These are phyloP conservation scores for Syncerus caffer DNA, from an alignment of 2,797 vertebrate species.

Conservation along the genomic window DNA sequence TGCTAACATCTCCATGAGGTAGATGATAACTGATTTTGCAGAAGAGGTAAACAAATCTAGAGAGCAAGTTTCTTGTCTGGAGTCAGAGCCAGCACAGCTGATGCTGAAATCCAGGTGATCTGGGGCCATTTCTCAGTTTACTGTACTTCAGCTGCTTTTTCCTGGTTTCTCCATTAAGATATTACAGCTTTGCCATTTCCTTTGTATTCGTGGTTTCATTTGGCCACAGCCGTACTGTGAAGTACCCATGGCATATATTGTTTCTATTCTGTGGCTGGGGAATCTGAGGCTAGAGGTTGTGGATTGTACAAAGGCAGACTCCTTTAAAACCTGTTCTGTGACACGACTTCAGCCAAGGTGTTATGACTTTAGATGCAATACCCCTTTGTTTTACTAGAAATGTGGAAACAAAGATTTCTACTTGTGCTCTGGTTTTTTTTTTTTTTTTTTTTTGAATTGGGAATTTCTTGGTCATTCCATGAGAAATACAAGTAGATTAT, in stretches of 20 bases:
- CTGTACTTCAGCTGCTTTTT: not conserved
- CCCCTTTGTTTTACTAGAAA: not conserved
- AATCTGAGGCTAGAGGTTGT: not conserved
- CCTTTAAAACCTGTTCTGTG: not conserved
- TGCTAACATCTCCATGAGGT: not conserved
- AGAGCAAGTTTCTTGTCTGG: not conserved
- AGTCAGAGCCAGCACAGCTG: not conserved
- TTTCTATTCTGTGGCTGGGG: not conserved
- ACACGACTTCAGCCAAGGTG: not conserved
- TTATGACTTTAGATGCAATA: not conserved
- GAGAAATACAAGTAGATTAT: conserved; percentile 1
- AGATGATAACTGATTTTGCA: not conserved
- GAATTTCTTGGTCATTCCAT: not conserved
- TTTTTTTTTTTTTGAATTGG: not conserved
- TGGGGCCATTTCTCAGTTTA: not conserved
- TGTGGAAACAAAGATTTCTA: not conserved
- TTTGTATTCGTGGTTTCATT: not conserved
- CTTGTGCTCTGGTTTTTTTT: not conserved
- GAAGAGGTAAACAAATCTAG: not conserved
- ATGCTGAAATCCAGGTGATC: not conserved
- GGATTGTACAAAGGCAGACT: not conserved
- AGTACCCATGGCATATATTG: not conserved
- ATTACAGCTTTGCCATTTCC: not conserved
- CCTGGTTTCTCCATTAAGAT: not conserved
- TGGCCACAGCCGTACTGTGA: not conserved